phyloP scores from a whole-genome alignment of 2,888 invertebrate species.

The Axea sp. region DNA sequence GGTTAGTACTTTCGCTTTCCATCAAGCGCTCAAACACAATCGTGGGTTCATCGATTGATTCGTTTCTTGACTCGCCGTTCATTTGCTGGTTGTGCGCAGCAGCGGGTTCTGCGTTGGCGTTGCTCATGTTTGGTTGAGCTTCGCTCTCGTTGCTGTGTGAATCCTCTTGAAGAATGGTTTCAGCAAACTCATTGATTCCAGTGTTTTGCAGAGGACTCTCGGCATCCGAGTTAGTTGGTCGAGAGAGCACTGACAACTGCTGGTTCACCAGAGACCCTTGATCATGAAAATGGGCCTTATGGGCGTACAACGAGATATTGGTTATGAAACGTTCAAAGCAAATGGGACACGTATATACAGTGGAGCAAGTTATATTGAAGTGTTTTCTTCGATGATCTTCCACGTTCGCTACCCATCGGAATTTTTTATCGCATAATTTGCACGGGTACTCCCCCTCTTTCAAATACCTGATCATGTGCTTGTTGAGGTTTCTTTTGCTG shows the following conservation, averaged over 20 bases:
- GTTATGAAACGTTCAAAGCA: conserved; percentile 47
- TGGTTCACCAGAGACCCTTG: not conserved
- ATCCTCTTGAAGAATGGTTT: conserved; percentile 25
- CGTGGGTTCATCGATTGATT: not conserved
- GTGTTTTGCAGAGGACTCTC: conserved; percentile 18
- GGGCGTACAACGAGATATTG: conserved; percentile 49
- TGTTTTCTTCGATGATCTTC: conserved; percentile 57
- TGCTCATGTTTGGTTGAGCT: not conserved
- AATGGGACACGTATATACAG: conserved; percentile 43
- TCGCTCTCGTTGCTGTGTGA: not conserved
- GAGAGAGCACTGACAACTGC: not conserved
- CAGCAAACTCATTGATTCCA: conserved; percentile 19
- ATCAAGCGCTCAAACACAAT: not conserved
- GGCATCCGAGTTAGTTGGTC: not conserved
- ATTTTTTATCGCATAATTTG: conserved; percentile 51
- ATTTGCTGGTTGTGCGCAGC: not conserved
- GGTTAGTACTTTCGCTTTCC: not conserved
- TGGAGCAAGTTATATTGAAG: conserved; percentile 41
- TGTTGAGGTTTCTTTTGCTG: conserved; percentile 19
- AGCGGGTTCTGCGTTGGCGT: not conserved
- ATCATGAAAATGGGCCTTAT: conserved; percentile 54
- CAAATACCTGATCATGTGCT: conserved; percentile 44
- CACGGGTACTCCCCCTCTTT: conserved; percentile 44
- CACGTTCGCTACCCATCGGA: conserved; percentile 37
- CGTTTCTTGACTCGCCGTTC: too few species aligned